Conservation (phyloP, 2,113 vertebrate genomes). For the Pseudonaja textilis region DNA sequence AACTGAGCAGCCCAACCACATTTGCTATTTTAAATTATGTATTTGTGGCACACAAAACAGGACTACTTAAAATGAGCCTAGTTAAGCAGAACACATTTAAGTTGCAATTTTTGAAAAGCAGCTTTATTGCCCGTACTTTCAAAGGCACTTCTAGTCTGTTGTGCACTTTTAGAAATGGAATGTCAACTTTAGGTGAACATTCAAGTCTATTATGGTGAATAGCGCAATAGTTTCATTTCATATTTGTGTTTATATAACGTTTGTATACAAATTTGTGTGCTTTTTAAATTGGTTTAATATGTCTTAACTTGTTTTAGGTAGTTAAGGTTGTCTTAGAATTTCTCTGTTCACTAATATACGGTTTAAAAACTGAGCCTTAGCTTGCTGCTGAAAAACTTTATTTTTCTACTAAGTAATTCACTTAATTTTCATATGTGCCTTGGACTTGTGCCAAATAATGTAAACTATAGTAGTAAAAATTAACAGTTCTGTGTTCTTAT, state of each 20-base stretch:
- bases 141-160: background rate
- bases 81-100: background rate
- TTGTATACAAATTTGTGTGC: conserved; percentile 53
- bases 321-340: conserved; percentile 32
- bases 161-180: conserved; percentile 30
- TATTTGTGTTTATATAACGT: conserved; percentile 59
- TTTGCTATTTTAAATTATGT: background rate
- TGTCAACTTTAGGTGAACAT: conserved; percentile 45
- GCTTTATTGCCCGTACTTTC: background rate
- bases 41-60: background rate
- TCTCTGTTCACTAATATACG: conserved; percentile 52
- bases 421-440: conserved; percentile 77
- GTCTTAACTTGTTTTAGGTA: conserved; percentile 47
- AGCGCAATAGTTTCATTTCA: conserved; percentile 60
- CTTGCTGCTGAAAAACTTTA: conserved; percentile 58
- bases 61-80: background rate
- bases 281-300: conserved; percentile 43
- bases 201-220: conserved; percentile 45
- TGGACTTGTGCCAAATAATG: conserved; percentile 79
- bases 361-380: conserved; percentile 42
- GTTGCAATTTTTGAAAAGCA: background rate
- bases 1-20: background rate
- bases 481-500: conserved; percentile 47
- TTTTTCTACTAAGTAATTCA: conserved; percentile 76
- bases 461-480: conserved; percentile 70